Conservation (phyloP, 2,797 vertebrate species). For the Micrastur ruficollis region DNA sequence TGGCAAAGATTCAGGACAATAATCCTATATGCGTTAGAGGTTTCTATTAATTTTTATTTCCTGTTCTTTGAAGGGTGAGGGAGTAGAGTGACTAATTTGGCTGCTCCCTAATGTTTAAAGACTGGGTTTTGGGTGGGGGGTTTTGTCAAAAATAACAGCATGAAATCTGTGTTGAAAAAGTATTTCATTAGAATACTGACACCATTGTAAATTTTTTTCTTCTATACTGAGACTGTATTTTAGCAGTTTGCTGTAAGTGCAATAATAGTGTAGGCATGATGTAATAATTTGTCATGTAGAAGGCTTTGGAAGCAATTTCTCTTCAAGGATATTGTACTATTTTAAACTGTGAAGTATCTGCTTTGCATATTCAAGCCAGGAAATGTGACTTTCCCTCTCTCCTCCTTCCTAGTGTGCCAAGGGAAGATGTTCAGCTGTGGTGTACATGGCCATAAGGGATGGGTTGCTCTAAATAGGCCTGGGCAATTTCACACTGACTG, state of each 20-base stretch:
- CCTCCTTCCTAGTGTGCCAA: background rate
- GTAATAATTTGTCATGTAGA: background rate
- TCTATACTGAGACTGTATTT: background rate
- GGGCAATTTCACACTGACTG: background rate
- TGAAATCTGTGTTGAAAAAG: background rate
- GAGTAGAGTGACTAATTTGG: background rate
- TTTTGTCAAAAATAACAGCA: background rate
- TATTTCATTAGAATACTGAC: background rate
- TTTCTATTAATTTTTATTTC: background rate
- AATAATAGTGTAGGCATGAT: background rate
- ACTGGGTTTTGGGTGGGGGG: accelerated
- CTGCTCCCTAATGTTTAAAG: background rate
- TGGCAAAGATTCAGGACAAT: background rate
- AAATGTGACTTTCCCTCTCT: background rate
- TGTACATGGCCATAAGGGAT: background rate
- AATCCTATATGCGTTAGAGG: background rate
- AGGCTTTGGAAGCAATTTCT: background rate
- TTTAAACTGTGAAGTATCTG: background rate
- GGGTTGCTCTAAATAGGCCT: background rate
- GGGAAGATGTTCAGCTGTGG: background rate
- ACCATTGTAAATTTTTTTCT: background rate
- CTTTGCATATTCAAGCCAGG: background rate
- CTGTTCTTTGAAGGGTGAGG: background rate
- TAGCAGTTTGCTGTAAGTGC: background rate
- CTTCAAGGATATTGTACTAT: background rate